A percentile compares a stretch with the other conserved stretches of the same genome.
phyloP scores from a whole-genome alignment of 2,113 vertebrate genomes.

The Dasyprocta punctata region DNA sequence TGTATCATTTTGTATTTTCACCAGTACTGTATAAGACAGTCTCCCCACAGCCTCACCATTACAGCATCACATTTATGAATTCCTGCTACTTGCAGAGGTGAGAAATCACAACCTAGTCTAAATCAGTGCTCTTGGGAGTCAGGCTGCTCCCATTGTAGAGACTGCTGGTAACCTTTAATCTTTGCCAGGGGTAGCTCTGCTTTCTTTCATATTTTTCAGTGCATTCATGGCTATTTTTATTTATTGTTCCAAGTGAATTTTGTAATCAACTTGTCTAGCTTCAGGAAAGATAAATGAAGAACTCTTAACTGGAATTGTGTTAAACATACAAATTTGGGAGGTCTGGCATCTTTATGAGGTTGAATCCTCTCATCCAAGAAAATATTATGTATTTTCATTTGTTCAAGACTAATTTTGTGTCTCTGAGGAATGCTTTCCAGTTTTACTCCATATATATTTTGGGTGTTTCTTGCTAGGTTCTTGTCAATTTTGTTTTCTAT shows the following conservation, averaged over 20 bases:
- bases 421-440: neutral
- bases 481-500: constrained; percentile 33
- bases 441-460: neutral
- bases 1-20: neutral
- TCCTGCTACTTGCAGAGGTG: neutral
- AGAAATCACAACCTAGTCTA: neutral
- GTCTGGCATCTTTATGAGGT: neutral
- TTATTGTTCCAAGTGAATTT: constrained; percentile 10
- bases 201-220: neutral
- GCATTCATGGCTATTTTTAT: neutral
- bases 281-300: neutral
- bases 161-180: neutral
- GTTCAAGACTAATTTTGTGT: neutral
- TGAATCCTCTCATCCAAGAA: neutral
- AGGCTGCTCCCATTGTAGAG: neutral
- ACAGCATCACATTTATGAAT: neutral
- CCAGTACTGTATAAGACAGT: neutral
- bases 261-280: neutral
- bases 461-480: neutral
- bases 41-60: neutral
- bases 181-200: neutral
- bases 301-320: neutral
- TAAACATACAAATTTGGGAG: neutral
- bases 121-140: no score
- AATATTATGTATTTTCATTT: neutral